These are phyloP conservation scores for Eremobia ochroleuca DNA, from an alignment of 2,888 invertebrate genomes.

Conservation along the genomic window DNA sequence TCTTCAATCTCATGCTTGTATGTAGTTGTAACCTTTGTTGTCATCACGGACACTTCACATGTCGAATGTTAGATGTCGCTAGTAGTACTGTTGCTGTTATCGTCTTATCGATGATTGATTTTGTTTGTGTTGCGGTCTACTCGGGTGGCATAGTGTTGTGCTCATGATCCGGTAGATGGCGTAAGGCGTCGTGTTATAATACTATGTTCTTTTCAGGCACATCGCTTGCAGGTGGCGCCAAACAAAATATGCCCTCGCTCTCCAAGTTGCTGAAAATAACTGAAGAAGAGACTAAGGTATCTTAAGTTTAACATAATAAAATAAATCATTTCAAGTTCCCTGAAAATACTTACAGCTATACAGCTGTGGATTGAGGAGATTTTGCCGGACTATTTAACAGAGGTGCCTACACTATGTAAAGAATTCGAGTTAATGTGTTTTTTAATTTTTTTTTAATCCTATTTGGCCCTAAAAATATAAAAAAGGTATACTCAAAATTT, in stretches of 20 bases:
- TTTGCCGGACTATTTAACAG: background rate
- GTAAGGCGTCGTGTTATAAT: too few species aligned
- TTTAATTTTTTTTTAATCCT: too few species aligned
- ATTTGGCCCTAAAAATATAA: slow-evolving; percentile 8
- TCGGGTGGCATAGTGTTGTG: too few species aligned
- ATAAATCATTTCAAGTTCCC: background rate
- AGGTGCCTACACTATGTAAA: background rate
- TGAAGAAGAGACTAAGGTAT: slow-evolving; percentile 90
- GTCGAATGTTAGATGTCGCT: too few species aligned
- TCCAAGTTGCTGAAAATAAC: slow-evolving; percentile 92
- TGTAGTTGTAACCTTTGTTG: too few species aligned
- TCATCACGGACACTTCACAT: too few species aligned
- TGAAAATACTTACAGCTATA: background rate
- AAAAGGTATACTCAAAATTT: background rate
- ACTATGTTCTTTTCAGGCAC: slow-evolving; percentile 70
- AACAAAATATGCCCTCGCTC: slow-evolving; percentile 90
- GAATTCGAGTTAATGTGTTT: background rate
- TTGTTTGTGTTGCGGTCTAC: too few species aligned
- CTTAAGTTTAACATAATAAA: background rate
- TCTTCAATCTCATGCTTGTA: too few species aligned
- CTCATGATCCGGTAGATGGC: too few species aligned
- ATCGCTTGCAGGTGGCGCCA: slow-evolving; percentile 88
- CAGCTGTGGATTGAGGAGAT: background rate
- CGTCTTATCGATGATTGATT: too few species aligned
- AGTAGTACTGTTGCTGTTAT: too few species aligned